A percentile compares a stretch with the other conserved stretches of the same genome.
These are phyloP conservation scores for Pentamera pediparva DNA, from an alignment of 53 echinoderm and acorn worm species.

Conservation along the genomic window DNA sequence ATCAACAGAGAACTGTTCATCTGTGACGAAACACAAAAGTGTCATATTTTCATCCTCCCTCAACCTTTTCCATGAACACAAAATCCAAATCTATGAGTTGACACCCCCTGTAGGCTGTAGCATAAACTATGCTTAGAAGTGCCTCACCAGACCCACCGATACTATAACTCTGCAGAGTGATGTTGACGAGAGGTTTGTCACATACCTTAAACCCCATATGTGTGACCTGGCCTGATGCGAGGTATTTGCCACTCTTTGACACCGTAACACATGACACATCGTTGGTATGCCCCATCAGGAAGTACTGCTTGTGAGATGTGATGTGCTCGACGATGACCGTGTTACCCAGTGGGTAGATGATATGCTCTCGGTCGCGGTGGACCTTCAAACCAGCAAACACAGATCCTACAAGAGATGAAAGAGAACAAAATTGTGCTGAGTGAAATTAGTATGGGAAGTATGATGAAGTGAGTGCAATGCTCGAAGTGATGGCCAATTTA, in stretches of 20 bases:
- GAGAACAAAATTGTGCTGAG: neutral
- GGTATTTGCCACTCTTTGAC: conserved; percentile 61
- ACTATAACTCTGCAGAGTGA: no score
- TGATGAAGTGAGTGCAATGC: neutral
- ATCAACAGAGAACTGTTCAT: no score
- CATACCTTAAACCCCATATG: conserved; percentile 91
- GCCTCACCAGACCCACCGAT: no score
- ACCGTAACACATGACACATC: conserved; percentile 87
- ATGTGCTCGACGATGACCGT: conserved; percentile 84
- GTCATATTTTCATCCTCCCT: no score
- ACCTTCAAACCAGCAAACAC: conserved; percentile 65
- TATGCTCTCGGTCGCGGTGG: conserved; percentile 78
- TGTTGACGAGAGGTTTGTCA: neutral
- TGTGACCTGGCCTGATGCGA: conserved; percentile 80
- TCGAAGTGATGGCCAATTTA: neutral
- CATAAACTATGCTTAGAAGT: no score
- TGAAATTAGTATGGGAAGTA: neutral
- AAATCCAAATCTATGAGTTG: no score
- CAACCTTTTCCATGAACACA: no score
- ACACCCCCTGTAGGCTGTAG: no score
- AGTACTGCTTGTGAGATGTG: conserved; percentile 57
- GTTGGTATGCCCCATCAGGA: conserved; percentile 82
- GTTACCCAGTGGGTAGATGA: conserved; percentile 91
- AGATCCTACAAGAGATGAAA: conserved; percentile 48
- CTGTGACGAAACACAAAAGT: no score